phyloP scores from a whole-genome alignment of 2,888 invertebrate species.

The Tuberolachnus salignus region DNA sequence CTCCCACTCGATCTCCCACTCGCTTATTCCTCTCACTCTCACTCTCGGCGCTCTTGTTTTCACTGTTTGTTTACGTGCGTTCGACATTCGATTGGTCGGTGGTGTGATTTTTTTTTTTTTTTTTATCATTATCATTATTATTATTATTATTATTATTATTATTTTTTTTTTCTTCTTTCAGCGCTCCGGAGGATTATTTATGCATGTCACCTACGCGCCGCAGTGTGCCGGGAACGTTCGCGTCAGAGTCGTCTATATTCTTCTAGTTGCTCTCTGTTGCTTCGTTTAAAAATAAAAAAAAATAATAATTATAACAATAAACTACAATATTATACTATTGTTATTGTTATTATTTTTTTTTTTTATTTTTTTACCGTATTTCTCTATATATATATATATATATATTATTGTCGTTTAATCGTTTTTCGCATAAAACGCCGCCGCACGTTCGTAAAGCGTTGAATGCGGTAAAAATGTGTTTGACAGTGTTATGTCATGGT shows the following conservation, averaged over 20 bases:
- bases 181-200: slow-evolving; percentile 41
- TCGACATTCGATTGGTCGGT: slow-evolving; percentile 34
- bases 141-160: no score
- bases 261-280: slow-evolving; percentile 40
- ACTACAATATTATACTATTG: no score
- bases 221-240: slow-evolving; percentile 42
- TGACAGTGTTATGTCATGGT: slow-evolving; percentile 57
- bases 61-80: not conserved
- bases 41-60: no score
- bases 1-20: no score
- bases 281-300: slow-evolving; percentile 5
- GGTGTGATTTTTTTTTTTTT: not conserved
- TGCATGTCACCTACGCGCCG: slow-evolving; percentile 37
- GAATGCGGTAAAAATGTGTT: slow-evolving; percentile 57
- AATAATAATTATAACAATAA: no score
- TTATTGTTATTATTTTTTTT: no score
- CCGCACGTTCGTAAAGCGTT: not conserved
- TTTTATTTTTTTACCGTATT: no score
- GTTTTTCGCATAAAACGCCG: not conserved
- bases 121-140: no score
- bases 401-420: not conserved
- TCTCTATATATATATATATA: no score
- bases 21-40: no score
- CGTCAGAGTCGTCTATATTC: slow-evolving; percentile 20
- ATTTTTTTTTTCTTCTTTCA: slow-evolving; percentile 27